Conservation (phyloP, 2,113 vertebrate genomes). For the Hippoglossus stenolepis region DNA sequence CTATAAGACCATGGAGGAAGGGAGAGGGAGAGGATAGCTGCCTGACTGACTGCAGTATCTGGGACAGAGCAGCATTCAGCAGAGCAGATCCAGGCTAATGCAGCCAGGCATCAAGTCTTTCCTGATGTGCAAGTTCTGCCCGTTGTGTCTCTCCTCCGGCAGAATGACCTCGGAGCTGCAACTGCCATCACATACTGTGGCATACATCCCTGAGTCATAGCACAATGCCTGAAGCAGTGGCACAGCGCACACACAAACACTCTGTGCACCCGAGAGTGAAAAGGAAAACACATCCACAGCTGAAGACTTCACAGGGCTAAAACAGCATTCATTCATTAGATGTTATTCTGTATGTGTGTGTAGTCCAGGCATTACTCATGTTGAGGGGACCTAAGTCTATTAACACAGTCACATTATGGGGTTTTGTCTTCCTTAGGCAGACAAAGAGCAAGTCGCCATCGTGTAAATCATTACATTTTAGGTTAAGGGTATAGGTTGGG, state of each 20-base stretch:
- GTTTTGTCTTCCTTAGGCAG: no score
- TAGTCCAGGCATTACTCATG: not conserved
- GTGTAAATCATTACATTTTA: no score
- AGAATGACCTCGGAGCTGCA: constrained; percentile 59
- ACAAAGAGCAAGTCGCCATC: no score
- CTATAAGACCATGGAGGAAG: constrained; percentile 28
- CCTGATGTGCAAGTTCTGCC: constrained; percentile 75
- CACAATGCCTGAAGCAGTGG: constrained; percentile 60
- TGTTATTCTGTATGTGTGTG: not conserved
- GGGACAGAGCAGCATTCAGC: constrained; percentile 63
- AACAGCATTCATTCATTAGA: constrained; percentile 5
- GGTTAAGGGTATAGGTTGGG: no score
- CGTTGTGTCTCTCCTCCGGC: constrained; percentile 58
- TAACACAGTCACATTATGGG: not conserved
- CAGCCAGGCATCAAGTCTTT: constrained; percentile 70
- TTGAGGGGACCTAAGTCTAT: no score
- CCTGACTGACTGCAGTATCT: constrained; percentile 60
- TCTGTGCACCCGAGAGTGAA: not conserved
- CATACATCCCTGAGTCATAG: constrained; percentile 76
- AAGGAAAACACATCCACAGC: constrained; percentile 25
- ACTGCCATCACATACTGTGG: constrained; percentile 75
- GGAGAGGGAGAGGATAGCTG: constrained; percentile 19
- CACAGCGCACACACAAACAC: constrained; percentile 20
- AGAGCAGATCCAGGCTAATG: constrained; percentile 54
- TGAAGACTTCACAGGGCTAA: not conserved